Evolutionary conservation across 2,797 vertebrate species (phyloP).

Genomic region (Iguana delicatissima): DNA sequence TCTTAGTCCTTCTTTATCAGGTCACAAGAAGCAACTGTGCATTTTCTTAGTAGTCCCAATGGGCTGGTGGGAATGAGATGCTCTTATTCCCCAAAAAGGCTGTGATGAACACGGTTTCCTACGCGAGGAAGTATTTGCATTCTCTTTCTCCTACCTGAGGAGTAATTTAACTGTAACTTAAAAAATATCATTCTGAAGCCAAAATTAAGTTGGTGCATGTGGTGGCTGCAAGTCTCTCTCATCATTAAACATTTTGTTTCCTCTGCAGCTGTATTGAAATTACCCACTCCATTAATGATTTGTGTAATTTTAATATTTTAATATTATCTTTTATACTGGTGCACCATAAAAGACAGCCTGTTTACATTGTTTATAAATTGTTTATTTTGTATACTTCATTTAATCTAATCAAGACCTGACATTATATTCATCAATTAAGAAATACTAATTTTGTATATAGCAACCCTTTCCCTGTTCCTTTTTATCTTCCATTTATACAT

Average conservation of each 20-base stretch:
- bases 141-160: not conserved
- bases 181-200: not conserved
- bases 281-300: not conserved
- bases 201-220: not conserved
- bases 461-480: no score
- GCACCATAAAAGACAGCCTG: no score
- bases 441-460: no score
- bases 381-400: no score
- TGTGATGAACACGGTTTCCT: not conserved
- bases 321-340: not conserved
- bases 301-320: not conserved
- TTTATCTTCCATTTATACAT: no score
- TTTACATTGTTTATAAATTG: no score
- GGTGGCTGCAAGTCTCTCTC: no score
- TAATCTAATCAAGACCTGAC: not conserved
- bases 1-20: not conserved
- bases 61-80: not conserved
- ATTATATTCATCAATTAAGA: no score
- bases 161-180: not conserved
- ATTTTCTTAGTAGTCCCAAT: not conserved
- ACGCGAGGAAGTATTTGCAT: not conserved
- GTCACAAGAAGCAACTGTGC: not conserved
- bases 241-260: not conserved
- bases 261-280: not conserved
- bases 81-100: not conserved